Percentiles rank a stretch among this genome's conserved stretches.
These are phyloP conservation scores for Leiothrix lutea DNA, from an alignment of 2,113 vertebrate species.

Conservation along the genomic window DNA sequence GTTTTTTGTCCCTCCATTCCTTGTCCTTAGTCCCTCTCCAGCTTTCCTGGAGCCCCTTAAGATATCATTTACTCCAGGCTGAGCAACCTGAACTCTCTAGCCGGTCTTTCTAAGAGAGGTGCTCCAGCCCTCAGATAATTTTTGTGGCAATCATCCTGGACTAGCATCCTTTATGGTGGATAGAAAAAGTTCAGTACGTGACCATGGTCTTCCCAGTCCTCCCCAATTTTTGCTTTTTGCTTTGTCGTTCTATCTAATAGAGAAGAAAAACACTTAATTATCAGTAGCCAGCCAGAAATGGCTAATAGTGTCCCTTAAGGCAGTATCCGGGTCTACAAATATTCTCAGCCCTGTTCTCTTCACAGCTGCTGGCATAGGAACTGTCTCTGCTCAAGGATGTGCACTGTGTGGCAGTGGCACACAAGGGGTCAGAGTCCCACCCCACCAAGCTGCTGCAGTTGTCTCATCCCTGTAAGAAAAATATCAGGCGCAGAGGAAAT, in stretches of 20 bases:
- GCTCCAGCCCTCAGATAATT: not conserved
- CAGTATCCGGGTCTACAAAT: not conserved
- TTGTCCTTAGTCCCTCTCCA: not conserved
- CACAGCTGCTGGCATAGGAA: not conserved
- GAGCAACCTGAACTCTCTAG: not conserved
- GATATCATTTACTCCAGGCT: not conserved
- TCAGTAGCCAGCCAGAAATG: not conserved
- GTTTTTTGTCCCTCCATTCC: accelerated
- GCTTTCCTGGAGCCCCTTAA: not conserved
- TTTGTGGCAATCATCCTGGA: not conserved
- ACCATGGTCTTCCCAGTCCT: not conserved
- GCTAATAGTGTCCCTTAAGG: not conserved
- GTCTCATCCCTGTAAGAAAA: not conserved
- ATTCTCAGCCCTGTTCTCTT: not conserved
- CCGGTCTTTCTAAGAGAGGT: not conserved
- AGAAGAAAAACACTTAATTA: not conserved
- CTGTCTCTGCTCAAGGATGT: not conserved
- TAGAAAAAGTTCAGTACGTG: not conserved
- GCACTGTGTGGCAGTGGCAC: not conserved
- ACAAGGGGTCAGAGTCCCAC: not conserved
- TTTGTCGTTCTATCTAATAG: not conserved
- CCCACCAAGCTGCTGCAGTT: not conserved
- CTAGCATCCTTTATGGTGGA: not conserved
- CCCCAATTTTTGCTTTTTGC: not conserved
- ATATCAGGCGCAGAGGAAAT: slow-evolving; percentile 24